Conservation (phyloP, 2,888 invertebrate species). For the Yponomeuta sedellus region DNA sequence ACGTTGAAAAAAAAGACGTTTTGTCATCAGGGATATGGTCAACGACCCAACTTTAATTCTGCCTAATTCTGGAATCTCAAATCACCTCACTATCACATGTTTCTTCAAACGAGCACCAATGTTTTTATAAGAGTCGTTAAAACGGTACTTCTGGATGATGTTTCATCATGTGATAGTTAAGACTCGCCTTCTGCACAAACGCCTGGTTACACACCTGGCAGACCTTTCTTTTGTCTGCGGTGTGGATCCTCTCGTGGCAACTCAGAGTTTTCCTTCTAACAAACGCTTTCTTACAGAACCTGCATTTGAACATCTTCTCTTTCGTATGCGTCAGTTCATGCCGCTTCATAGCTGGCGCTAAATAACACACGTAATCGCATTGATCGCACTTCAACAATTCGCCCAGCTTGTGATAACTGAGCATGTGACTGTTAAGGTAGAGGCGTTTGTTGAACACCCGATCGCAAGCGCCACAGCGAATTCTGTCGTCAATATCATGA, state of each 20-base stretch:
- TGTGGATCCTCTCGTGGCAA: constrained; percentile 28
- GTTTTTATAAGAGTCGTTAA: neutral
- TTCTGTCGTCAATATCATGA: constrained; percentile 16
- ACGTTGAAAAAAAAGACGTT: too few relatives aligned
- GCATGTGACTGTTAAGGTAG: neutral
- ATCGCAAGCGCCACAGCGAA: neutral
- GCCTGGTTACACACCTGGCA: constrained; percentile 29
- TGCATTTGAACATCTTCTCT: constrained; percentile 31
- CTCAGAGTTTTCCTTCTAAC: constrained; percentile 22
- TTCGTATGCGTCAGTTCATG: constrained; percentile 29
- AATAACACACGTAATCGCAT: constrained; percentile 15
- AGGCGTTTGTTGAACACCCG: neutral
- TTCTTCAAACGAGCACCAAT: too few relatives aligned
- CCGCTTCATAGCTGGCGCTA: constrained; percentile 8
- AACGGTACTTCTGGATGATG: constrained; percentile 10
- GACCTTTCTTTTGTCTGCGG: constrained; percentile 26
- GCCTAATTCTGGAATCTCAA: too few relatives aligned
- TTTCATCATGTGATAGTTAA: constrained; percentile 20
- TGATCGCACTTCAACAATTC: constrained; percentile 11
- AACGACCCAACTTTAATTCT: too few relatives aligned
- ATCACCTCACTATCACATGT: too few relatives aligned
- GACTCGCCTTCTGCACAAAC: constrained; percentile 27
- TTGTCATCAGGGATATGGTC: too few relatives aligned
- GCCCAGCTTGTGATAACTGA: constrained; percentile 16
- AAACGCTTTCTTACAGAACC: constrained; percentile 37